phyloP scores from a whole-genome alignment of 2,797 vertebrate species.

The Orientallactaga sibirica region DNA sequence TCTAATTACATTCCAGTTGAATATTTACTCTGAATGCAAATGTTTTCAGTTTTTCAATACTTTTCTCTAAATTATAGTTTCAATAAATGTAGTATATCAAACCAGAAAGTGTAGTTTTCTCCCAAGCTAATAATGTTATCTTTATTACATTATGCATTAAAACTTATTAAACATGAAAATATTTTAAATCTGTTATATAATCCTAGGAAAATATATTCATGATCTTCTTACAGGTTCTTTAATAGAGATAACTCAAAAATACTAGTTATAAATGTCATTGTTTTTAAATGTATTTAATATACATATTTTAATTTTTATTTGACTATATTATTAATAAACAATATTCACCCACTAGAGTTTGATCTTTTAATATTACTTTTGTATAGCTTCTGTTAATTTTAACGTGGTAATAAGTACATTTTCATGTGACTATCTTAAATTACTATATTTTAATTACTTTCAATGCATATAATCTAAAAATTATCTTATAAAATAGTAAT shows the following conservation, averaged over 20 bases:
- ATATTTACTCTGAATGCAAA: slow-evolving; percentile 57
- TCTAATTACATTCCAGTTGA: slow-evolving; percentile 75
- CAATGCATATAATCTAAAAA: neutral
- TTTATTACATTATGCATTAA: slow-evolving; percentile 29
- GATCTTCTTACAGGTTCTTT: neutral
- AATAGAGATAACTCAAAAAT: neutral
- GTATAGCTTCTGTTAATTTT: neutral
- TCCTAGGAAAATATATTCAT: neutral
- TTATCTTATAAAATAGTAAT: neutral
- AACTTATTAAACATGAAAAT: slow-evolving; percentile 19
- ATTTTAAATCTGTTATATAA: neutral
- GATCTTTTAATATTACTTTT: neutral
- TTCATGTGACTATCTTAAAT: slow-evolving; percentile 20
- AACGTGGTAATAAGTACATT: neutral
- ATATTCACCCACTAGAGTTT: neutral
- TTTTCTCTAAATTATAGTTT: slow-evolving; percentile 39
- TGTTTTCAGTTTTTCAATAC: slow-evolving; percentile 55
- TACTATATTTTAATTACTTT: slow-evolving; percentile 14
- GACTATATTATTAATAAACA: neutral
- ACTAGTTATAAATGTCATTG: neutral
- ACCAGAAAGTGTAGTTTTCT: slow-evolving; percentile 50
- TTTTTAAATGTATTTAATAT: slow-evolving; percentile 10
- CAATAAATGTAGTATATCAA: slow-evolving; percentile 28
- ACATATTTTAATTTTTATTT: slow-evolving; percentile 16
- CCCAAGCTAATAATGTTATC: slow-evolving; percentile 33